Base-by-base conservation (phyloP, 2,888 invertebrate species). In the Heterodera filipjevi region DNA sequence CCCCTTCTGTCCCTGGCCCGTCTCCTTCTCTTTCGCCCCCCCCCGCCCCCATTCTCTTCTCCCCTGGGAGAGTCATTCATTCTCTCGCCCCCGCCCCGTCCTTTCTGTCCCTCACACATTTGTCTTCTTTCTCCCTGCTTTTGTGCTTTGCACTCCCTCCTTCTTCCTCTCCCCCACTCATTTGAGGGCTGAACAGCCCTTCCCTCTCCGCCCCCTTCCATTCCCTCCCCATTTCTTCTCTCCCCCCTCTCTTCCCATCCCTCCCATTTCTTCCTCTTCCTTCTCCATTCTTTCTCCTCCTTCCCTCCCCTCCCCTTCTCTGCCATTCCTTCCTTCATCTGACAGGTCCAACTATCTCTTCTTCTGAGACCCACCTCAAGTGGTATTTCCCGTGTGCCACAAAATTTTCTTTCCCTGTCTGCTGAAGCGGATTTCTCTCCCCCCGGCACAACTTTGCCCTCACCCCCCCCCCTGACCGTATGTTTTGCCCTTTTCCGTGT, bases 91-190 rank as follows among this genome's bases (percentile, higher is more conserved):
- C 14, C 92, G 99, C 88, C 98, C 98, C 1, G 90, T 90, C 49
- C 93, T 98, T 83, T 90, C 92, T 80, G 94, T 99, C 90, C 91
- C 92, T 53, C 89, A 98, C 78, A 59, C 75, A 33, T 49, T 72
- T 78, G 77, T 77, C 46, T 53, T 64, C 78, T 49, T 49, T 49
- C 49, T 49, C 49, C 49, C 19, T 16, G 49, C 49, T 49, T 49
- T 49, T 49, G 49, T 49, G 49, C 49, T 49, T 49, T 49, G 49
- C 49, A 49, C 49, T 49, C 68, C 35, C 46, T n/a, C 35, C 46
- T 16, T 14, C 3, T 3, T 22, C 72, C 44, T 72, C 32, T 22
- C 12, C 53, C 46, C 19, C 72, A 44, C 22, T 22, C 71, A 46
- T 72, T 72, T 5, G 33, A 16, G 14, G 3, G 39, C 44, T 39